phyloP scores from a whole-genome alignment of 2,888 invertebrate genomes.

The Apoda limacodes region DNA sequence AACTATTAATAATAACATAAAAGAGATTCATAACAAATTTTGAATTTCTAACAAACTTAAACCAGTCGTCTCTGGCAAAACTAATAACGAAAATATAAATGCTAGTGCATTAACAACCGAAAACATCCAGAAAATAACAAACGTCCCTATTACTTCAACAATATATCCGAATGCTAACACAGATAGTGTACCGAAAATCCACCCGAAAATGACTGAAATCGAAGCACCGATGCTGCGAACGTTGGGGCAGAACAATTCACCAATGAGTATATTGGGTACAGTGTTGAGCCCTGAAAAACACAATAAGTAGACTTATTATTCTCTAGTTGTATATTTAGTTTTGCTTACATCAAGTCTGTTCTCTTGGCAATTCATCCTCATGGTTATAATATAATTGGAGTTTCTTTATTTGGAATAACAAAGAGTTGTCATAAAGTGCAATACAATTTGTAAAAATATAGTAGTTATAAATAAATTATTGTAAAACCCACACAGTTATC shows the following conservation, averaged over 20 bases:
- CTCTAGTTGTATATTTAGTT: too few relatives aligned
- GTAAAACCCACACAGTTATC: too few relatives aligned
- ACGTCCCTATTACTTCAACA: conserved; percentile 26
- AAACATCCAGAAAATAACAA: conserved; percentile 32
- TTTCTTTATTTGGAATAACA: too few relatives aligned
- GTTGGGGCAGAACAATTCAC: conserved; percentile 32
- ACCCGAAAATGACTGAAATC: conserved; percentile 31
- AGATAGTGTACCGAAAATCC: conserved; percentile 32
- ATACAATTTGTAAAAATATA: too few relatives aligned
- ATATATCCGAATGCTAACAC: conserved; percentile 28
- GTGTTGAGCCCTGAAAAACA: conserved; percentile 29
- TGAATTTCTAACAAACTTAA: conserved; percentile 31
- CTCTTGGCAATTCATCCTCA: too few relatives aligned
- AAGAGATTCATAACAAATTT: too few relatives aligned
- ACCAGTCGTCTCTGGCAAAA: conserved; percentile 34
- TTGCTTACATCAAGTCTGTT: too few relatives aligned
- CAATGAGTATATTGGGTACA: conserved; percentile 30
- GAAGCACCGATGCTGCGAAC: conserved; percentile 32
- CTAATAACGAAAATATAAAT: conserved; percentile 27
- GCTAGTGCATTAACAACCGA: conserved; percentile 25
- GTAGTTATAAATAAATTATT: too few relatives aligned
- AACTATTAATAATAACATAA: too few relatives aligned
- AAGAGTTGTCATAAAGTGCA: too few relatives aligned
- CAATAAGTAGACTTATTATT: too few relatives aligned
- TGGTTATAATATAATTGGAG: too few relatives aligned